Conservation (phyloP, 2,888 invertebrate genomes). For the Agriopis marginaria region DNA sequence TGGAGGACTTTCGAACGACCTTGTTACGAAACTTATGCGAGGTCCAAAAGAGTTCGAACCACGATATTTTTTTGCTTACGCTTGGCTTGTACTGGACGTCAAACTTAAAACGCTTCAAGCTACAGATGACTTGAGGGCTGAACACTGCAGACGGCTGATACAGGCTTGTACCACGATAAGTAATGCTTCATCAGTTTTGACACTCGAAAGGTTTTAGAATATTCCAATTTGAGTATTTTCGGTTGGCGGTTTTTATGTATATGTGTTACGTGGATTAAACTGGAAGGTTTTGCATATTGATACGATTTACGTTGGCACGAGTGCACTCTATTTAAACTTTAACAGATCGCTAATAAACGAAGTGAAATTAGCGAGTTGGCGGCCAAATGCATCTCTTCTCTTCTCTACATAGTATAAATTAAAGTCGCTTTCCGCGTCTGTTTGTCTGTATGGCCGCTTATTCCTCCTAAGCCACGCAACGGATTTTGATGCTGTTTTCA, state of each 20-base stretch:
- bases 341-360: constrained; percentile 5
- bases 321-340: constrained; percentile 11
- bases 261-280: constrained; percentile 11
- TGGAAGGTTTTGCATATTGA: constrained; percentile 26
- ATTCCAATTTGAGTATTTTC: constrained; percentile 24
- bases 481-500: too few relatives aligned
- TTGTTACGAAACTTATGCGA: too few relatives aligned
- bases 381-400: too few relatives aligned
- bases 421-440: too few relatives aligned
- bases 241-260: constrained; percentile 2
- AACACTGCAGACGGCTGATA: constrained; percentile 26
- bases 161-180: constrained; percentile 16
- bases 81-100: background rate
- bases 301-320: constrained; percentile 6
- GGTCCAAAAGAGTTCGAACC: too few relatives aligned
- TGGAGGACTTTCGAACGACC: too few relatives aligned
- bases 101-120: constrained; percentile 16
- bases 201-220: constrained; percentile 18
- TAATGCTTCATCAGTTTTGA: constrained; percentile 14
- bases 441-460: too few relatives aligned
- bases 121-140: constrained; percentile 16
- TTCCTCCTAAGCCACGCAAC: too few relatives aligned
- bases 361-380: too few relatives aligned
- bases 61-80: too few relatives aligned
- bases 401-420: too few relatives aligned